Evolutionary conservation across 2,797 vertebrate genomes (phyloP).

Genomic region (Siniperca scherzeri): DNA sequence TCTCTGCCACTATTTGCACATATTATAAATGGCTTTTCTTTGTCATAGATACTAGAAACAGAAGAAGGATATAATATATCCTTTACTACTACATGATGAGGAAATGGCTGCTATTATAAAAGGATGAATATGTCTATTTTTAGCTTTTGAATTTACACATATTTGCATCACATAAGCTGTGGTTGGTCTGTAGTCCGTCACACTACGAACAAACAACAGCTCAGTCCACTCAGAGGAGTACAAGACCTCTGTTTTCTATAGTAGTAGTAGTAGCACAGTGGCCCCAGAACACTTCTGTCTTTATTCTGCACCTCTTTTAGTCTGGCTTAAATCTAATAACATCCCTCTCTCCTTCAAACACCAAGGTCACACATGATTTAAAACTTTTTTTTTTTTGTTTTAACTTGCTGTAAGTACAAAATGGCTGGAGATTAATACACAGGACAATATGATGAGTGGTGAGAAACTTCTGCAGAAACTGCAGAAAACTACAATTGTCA

Average conservation of each 20-base stretch:
- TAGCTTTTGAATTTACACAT: neutral
- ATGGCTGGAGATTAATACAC: neutral
- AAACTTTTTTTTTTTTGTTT: conserved; percentile 8
- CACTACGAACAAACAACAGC: neutral
- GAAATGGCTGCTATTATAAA: neutral
- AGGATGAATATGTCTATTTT: neutral
- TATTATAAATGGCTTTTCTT: neutral
- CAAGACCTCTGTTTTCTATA: neutral
- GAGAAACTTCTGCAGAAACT: neutral
- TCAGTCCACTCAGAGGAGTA: neutral
- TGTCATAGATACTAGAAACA: neutral
- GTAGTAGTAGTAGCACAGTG: neutral
- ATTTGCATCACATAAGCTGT: neutral
- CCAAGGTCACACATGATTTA: neutral
- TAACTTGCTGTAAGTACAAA: conserved; percentile 1
- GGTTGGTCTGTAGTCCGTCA: neutral
- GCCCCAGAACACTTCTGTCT: conserved; percentile 19
- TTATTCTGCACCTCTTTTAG: conserved; percentile 17
- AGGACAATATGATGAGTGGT: neutral
- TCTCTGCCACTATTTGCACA: neutral
- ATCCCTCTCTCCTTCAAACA: conserved; percentile 11
- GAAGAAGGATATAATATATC: neutral
- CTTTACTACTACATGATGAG: neutral
- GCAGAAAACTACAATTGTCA: neutral
- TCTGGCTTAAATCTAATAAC: conserved; percentile 1